Conservation (phyloP, 2,888 invertebrate species). For the Ditula angustiorana region DNA sequence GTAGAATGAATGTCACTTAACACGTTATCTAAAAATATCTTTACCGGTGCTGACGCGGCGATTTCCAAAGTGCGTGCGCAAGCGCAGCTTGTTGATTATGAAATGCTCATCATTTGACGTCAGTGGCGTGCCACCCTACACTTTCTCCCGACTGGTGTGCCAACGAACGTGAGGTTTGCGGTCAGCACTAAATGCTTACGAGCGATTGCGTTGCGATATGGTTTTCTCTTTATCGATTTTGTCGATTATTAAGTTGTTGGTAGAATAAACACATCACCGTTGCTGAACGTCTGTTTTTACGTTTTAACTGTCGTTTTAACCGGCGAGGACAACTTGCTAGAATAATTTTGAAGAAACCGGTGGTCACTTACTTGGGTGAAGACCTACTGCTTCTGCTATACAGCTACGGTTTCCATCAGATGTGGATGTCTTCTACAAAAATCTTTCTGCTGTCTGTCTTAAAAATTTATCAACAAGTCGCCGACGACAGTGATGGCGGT, state of each 20-base stretch:
- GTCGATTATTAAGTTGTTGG: not conserved
- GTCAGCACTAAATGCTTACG: slow-evolving; percentile 1
- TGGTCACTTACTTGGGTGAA: too few species aligned
- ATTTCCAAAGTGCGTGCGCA: slow-evolving; percentile 37
- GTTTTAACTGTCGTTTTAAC: too few species aligned
- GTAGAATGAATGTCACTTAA: slow-evolving; percentile 10
- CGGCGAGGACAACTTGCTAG: too few species aligned
- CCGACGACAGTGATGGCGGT: too few species aligned
- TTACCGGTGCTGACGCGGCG: slow-evolving; percentile 20
- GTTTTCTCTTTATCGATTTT: slow-evolving; percentile 26
- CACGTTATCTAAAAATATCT: slow-evolving; percentile 23
- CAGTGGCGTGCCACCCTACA: slow-evolving; percentile 60
- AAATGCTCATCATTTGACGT: slow-evolving; percentile 71
- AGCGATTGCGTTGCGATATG: slow-evolving; percentile 11
- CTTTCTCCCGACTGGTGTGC: slow-evolving; percentile 64
- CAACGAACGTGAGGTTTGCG: slow-evolving; percentile 47
- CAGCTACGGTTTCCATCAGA: too few species aligned
- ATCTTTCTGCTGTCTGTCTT: too few species aligned
- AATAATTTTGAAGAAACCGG: too few species aligned
- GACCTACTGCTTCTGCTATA: too few species aligned
- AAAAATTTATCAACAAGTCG: too few species aligned
- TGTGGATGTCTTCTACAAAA: too few species aligned
- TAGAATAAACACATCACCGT: too few species aligned
- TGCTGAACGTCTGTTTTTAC: too few species aligned
- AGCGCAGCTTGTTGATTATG: slow-evolving; percentile 53